Percentiles rank a stretch among this genome's conserved stretches.
Conservation (phyloP, 2,888 invertebrate genomes). For the Metellina segmentata region DNA sequence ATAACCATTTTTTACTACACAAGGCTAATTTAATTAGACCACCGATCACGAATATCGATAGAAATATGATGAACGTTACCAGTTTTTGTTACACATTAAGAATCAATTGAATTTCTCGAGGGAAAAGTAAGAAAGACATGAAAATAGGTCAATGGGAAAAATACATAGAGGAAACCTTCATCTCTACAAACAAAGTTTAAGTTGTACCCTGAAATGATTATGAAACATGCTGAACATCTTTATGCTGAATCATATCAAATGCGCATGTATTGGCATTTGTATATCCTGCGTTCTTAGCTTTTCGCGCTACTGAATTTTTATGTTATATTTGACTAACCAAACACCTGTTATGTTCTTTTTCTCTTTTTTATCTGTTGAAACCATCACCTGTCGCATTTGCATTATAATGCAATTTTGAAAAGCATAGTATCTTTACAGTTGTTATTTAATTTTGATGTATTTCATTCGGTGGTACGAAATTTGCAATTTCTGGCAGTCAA, state of each 20-base stretch:
- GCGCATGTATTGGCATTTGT: background rate
- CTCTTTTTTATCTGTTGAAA: background rate
- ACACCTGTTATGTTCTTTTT: background rate
- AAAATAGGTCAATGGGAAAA: background rate
- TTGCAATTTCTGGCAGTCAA: too few species aligned
- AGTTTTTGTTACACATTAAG: too few species aligned
- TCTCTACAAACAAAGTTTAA: background rate
- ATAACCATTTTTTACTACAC: too few species aligned
- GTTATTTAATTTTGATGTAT: too few species aligned
- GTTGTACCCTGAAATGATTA: background rate
- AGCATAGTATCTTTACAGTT: background rate
- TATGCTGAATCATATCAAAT: background rate
- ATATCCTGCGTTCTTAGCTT: background rate
- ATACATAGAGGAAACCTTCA: background rate
- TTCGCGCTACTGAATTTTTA: background rate
- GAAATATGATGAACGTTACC: too few species aligned
- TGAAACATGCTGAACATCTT: background rate
- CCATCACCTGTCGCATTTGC: background rate
- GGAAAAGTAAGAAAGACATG: background rate
- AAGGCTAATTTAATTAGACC: too few species aligned
- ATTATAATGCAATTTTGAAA: background rate
- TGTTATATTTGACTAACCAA: background rate
- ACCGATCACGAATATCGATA: too few species aligned
- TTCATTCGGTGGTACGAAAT: too few species aligned
- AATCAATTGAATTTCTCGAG: too few species aligned